phyloP scores from a whole-genome alignment of 2,888 invertebrate genomes.

The Minunthozetes semirufus region DNA sequence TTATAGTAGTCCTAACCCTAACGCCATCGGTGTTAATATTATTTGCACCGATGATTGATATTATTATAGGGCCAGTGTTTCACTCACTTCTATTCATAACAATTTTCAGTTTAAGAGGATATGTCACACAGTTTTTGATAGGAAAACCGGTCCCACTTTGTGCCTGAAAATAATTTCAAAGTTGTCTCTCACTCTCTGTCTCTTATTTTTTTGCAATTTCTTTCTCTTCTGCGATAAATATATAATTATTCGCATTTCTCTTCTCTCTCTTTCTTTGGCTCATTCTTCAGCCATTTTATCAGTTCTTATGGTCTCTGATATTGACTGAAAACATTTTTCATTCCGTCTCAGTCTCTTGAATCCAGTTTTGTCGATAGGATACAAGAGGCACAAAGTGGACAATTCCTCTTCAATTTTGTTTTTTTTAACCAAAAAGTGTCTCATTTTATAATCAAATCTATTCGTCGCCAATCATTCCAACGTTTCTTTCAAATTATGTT shows the following conservation, averaged over 20 bases:
- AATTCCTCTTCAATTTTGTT: background rate
- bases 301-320: conserved; percentile 8
- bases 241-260: conserved; percentile 3
- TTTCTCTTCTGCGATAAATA: conserved; percentile 17
- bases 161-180: background rate
- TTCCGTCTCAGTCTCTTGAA: background rate
- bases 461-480: conserved; percentile 15
- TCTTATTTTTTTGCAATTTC: conserved; percentile 15
- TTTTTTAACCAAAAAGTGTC: background rate
- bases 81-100: background rate
- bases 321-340: conserved; percentile 1
- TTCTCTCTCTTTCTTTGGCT: background rate
- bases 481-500: conserved; percentile 10
- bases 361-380: background rate
- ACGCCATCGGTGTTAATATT: conserved; percentile 10
- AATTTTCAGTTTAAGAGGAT: conserved; percentile 11
- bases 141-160: conserved; percentile 23
- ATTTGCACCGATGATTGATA: conserved; percentile 19
- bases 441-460: background rate
- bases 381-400: background rate
- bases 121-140: conserved; percentile 21
- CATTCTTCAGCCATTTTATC: conserved; percentile 26
- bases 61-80: conserved; percentile 27
- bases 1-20: background rate
- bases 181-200: background rate